Evolutionary conservation across 2,888 invertebrate genomes (phyloP).

Genomic region (Tuberolachnus salignus): DNA sequence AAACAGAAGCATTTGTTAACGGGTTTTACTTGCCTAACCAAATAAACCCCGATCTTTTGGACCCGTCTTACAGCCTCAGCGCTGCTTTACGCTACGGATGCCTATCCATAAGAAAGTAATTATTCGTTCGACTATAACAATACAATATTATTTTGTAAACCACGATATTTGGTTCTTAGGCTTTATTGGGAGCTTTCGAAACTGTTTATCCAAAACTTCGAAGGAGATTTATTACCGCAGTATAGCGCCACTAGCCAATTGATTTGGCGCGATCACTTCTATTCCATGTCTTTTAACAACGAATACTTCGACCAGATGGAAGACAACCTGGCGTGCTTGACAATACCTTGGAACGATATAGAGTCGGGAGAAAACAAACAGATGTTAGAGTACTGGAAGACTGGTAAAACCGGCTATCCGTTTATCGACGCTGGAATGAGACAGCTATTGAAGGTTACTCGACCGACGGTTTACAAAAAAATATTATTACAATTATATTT

Average conservation of each 20-base stretch:
- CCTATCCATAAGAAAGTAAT: constrained; percentile 70
- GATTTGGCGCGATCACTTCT: constrained; percentile 79
- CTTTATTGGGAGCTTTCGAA: constrained; percentile 76
- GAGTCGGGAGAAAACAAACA: constrained; percentile 60
- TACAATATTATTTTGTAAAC: neutral
- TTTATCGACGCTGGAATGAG: constrained; percentile 78
- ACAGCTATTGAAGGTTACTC: constrained; percentile 65
- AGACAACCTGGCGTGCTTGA: constrained; percentile 74
- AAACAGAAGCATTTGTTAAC: constrained; percentile 63
- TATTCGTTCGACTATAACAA: neutral
- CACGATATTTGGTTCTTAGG: constrained; percentile 61
- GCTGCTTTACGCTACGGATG: constrained; percentile 76
- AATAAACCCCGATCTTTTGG: constrained; percentile 71
- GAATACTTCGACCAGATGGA: constrained; percentile 73
- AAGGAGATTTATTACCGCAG: constrained; percentile 63
- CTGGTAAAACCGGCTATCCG: constrained; percentile 74
- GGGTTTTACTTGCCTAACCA: constrained; percentile 75
- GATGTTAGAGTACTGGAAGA: constrained; percentile 65
- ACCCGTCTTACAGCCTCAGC: constrained; percentile 73
- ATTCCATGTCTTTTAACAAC: constrained; percentile 78
- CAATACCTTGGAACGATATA: constrained; percentile 72
- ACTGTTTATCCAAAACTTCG: constrained; percentile 68
- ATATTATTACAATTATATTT: too few species aligned
- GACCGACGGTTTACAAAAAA: too few species aligned
- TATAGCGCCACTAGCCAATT: constrained; percentile 69